Evolutionary conservation across 2,797 vertebrate genomes (phyloP).

Genomic region (Hylomyscus alleni): DNA sequence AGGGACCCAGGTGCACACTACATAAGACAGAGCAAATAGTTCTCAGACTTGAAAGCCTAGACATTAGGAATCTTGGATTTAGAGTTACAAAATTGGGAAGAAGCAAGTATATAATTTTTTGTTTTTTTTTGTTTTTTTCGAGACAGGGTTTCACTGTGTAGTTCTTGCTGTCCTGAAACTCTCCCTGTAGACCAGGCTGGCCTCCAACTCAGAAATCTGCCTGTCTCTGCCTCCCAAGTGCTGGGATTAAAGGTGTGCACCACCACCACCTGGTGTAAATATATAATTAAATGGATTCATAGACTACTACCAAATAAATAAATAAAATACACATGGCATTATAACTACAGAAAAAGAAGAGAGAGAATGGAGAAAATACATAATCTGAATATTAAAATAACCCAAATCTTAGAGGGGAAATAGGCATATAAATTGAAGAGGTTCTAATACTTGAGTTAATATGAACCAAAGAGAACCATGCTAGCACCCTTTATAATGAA

Average conservation of each 20-base stretch:
- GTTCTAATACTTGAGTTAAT: not conserved
- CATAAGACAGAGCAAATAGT: not conserved
- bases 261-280: too few species aligned
- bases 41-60: not conserved
- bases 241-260: too few species aligned
- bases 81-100: not conserved
- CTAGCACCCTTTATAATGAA: not conserved
- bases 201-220: too few species aligned
- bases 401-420: not conserved
- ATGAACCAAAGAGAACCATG: not conserved
- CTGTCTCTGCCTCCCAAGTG: too few species aligned
- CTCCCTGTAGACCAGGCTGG: too few species aligned
- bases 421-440: not conserved
- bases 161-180: too few species aligned
- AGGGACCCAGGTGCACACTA: not conserved
- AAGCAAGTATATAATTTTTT: not conserved
- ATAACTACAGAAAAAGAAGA: not conserved
- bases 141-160: too few species aligned
- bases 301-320: not conserved
- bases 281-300: not conserved
- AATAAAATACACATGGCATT: not conserved
- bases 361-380: not conserved
- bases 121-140: too few species aligned
- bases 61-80: not conserved
- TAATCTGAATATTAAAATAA: not conserved